These are phyloP conservation scores for Drosophila lutescens DNA, from an alignment of 2,888 invertebrate genomes.

Conservation along the genomic window DNA sequence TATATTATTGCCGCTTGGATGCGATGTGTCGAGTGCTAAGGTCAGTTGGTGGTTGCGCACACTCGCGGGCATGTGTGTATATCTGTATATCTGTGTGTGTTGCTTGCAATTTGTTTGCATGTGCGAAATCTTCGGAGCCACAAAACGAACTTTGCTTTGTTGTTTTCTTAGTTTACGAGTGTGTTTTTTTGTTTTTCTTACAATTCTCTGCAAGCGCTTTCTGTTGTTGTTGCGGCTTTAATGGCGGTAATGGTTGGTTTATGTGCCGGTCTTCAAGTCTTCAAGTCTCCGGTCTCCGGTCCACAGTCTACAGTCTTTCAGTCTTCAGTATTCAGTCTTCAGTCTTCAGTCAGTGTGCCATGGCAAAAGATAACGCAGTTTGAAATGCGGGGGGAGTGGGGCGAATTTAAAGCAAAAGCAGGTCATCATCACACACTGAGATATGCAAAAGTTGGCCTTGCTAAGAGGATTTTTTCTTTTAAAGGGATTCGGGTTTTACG, in stretches of 20 bases:
- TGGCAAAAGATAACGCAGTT: constrained; percentile 38
- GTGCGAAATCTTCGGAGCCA: constrained; percentile 30
- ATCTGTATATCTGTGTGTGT: constrained; percentile 17
- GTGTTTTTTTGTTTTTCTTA: constrained; percentile 4
- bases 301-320: constrained; percentile 3
- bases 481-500: background rate
- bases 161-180: constrained; percentile 19
- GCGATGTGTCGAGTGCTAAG: constrained; percentile 61
- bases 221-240: constrained; percentile 35
- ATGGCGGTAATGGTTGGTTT: constrained; percentile 40
- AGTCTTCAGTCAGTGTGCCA: constrained; percentile 22
- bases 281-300: constrained; percentile 9
- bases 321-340: constrained; percentile 5
- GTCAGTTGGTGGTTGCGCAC: constrained; percentile 60
- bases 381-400: constrained; percentile 12
- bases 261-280: constrained; percentile 35
- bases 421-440: constrained; percentile 27
- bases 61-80: constrained; percentile 9
- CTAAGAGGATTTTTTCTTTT: constrained; percentile 6
- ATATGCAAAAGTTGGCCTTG: constrained; percentile 29
- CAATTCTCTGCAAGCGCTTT: constrained; percentile 27
- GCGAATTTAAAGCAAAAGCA: constrained; percentile 29
- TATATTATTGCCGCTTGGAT: constrained; percentile 23
- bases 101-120: constrained; percentile 55
- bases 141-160: constrained; percentile 38